Base-by-base conservation (phyloP, 2,888 invertebrate species). In the Pandemis cinnamomeana region DNA sequence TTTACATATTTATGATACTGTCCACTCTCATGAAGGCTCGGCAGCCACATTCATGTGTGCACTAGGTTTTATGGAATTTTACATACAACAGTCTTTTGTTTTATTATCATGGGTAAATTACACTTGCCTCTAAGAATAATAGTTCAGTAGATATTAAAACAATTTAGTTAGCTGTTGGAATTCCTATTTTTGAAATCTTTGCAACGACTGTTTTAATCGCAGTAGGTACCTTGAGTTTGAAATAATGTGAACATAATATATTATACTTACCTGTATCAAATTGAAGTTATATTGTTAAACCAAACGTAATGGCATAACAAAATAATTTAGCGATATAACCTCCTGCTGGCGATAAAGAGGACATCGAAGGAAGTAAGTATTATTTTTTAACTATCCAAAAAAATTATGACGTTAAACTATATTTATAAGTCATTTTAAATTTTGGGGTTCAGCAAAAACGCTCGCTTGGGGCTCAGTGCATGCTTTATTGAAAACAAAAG, bases 1-100 rank as follows among this genome's bases (percentile, higher is more conserved):
- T 86, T 86, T 81, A 78, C 83, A 87, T 86, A 86, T 83, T 85
- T 82, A 87, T 86, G 82, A 81, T 80, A 80, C 77, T 78, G 71
- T 78, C 70, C 71, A 71, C 67, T 60, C 66, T 53, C 71, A 66
- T 71, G 55, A 72, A 64, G 36, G 68, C 66, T 41, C 53, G 46
- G 61, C 66, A 66, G 61, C 48, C 55, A 51, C 61, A 69, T 62
- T 13, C 55, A 70, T 44, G 27, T 51, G 5, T 20, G 13, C 67
- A 15, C 67, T 53, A 36, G 5, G 15, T n/a, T 67, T 53, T 63
- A 7, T 42, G n/a, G 36, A 27, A n/a, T n/a, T 27, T 67, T 53
- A 10, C 2, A 7, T 46, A 46, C 6, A 20, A 13, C n/a, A 27
- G 13, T 64, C 13, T 48, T 46, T 64, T 48, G 64, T 46, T 48